Base-by-base conservation (phyloP, 2,888 invertebrate genomes). In the Xanthorhoe spadicearia region DNA sequence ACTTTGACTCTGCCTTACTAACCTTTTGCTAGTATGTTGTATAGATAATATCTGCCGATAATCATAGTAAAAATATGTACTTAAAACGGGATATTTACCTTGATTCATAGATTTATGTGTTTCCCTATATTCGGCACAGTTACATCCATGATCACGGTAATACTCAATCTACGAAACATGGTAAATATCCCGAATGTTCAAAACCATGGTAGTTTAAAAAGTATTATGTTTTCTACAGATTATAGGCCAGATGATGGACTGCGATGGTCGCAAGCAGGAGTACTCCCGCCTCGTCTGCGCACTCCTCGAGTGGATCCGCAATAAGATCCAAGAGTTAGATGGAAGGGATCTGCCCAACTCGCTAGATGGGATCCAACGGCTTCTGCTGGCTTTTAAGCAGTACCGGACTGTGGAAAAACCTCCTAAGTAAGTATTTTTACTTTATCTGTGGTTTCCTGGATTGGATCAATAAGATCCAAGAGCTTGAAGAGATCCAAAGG, bases 321-420 rank as follows among this genome's bases (percentile, higher is more conserved):
- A 94, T 61, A 99, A 98, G 92, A 97, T 98, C 61, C 86, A 93
- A 32, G 96, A 97, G 83, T 87, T 99, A 75, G 96, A 97, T 86
- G 96, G 97, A 79, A 94, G 98, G 10, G 95, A 97, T 69, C 97
- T 99, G 82, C 99, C 99, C 61, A 99, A 99, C 93, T 96, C 97
- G 0, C 89, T 99, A 66, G 98, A 98, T 86, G 99, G 98, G 57
- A 99, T 99, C 76, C 99, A 99, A 90, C 95, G 96, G 51, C 96
- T 99, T 80, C 90, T 99, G 75, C 90, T 97, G 61, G 94, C 96
- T 48, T 99, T 99, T 92, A 99, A 99, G 80, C 96, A 98, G 83
- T 99, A 99, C 89, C 94, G 99, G 75, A 99, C 98, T 0, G 96
- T 97, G 54, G 99, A 99, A 88, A 99, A 99, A 90, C 99, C 99